Conservation (phyloP, 2,113 vertebrate species). For the Dicerorhinus sumatrensis region DNA sequence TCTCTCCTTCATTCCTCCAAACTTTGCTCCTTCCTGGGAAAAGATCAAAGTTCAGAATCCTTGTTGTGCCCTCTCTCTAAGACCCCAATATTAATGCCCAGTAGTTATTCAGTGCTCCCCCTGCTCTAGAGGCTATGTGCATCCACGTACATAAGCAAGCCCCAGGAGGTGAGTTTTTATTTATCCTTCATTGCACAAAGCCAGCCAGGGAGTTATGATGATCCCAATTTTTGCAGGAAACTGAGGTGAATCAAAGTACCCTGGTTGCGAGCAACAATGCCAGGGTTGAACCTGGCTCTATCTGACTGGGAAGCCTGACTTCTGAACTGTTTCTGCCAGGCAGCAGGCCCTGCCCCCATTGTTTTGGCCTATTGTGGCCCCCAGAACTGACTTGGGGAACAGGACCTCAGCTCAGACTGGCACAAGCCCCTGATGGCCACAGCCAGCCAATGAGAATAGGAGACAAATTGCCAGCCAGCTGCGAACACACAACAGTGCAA, state of each 20-base stretch:
- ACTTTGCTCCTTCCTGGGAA: too few relatives aligned
- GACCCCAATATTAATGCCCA: background rate
- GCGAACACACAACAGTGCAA: background rate
- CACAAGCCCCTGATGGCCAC: background rate
- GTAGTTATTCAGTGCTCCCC: background rate
- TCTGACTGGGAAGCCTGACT: background rate
- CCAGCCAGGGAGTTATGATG: background rate
- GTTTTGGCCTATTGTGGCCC: background rate
- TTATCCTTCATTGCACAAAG: background rate
- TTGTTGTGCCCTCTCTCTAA: background rate
- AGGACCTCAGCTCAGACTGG: background rate
- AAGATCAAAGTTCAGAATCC: background rate
- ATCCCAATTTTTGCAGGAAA: background rate
- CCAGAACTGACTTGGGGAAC: too few relatives aligned
- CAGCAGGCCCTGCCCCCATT: background rate
- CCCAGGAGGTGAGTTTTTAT: too few relatives aligned
- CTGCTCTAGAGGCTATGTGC: background rate
- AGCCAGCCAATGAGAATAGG: background rate
- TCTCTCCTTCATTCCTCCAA: background rate
- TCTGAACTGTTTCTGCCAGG: rapidly evolving
- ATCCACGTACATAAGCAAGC: background rate
- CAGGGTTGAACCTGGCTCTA: background rate
- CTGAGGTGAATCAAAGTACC: background rate
- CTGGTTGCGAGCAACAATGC: background rate
- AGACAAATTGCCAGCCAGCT: background rate